These are phyloP conservation scores for Scarus forsteni DNA, from an alignment of 2,797 vertebrate genomes.

Conservation along the genomic window DNA sequence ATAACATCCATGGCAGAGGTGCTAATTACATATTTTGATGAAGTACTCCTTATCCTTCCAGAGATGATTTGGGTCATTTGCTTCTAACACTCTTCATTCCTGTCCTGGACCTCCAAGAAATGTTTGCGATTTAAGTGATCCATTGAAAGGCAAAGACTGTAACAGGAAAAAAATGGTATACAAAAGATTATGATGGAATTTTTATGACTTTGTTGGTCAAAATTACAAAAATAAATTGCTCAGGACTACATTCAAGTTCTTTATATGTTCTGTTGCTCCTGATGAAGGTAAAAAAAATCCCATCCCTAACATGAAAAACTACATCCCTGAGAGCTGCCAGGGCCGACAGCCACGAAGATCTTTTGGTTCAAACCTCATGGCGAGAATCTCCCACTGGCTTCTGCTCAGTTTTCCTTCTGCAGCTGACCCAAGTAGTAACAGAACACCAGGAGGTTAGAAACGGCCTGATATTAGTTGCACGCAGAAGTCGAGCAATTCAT, in stretches of 20 bases:
- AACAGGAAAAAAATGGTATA: too few species aligned
- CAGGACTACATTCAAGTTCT: slow-evolving; percentile 49
- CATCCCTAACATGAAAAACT: slow-evolving; percentile 49
- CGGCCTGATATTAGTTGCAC: slow-evolving; percentile 43
- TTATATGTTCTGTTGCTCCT: slow-evolving; percentile 44
- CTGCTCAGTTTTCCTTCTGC: slow-evolving; percentile 58
- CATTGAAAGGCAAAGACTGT: too few species aligned
- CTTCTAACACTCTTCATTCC: too few species aligned
- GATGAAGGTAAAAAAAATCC: slow-evolving; percentile 49
- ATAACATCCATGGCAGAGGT: too few species aligned
- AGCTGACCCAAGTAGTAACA: slow-evolving; percentile 52
- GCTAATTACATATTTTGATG: too few species aligned
- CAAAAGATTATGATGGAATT: too few species aligned
- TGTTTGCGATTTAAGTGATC: too few species aligned
- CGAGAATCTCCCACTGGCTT: slow-evolving; percentile 61
- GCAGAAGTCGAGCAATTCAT: slow-evolving; percentile 55
- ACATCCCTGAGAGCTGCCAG: slow-evolving; percentile 37
- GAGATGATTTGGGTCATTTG: too few species aligned
- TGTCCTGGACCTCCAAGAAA: too few species aligned
- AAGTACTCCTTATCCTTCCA: too few species aligned
- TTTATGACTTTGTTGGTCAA: too few species aligned
- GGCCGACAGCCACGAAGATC: slow-evolving; percentile 43
- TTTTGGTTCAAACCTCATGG: slow-evolving; percentile 57
- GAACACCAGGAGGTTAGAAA: slow-evolving; percentile 56
- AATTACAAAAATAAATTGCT: slow-evolving; percentile 31